Base-by-base conservation (phyloP, 2,113 vertebrate species). In the Myotis brandtii region DNA sequence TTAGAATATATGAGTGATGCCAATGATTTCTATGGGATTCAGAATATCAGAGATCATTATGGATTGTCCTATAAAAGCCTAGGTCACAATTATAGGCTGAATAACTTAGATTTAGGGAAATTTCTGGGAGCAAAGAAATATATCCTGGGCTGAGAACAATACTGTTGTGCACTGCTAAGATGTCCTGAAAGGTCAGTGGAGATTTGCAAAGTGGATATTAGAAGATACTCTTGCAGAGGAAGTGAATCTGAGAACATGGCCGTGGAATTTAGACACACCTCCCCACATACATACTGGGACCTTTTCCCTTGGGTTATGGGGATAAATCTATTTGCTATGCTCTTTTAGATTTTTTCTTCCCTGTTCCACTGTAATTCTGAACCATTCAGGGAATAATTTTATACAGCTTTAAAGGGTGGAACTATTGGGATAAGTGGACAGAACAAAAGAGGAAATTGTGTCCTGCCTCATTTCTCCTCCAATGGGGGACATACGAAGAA, bases 311-410 rank as follows among this genome's bases (percentile, higher is more conserved):
- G 30, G 12, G 11, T 84, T 84, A 82, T n/a, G 5, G 37, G 66
- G 20, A 17, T 64, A 69, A 94, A 94, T 9, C 86, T 77, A 86
- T 86, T 80, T 80, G 25, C 14, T 46, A 80, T 81, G 6, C 27
- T 85, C n/a, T 80, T 87, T 69, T 67, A 94, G 66, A 82, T 75
- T 67, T 69, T 84, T 80, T 64, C 7, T 93, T 80, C 20, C 27
- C 30, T 87, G 70, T 4, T 91, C 30, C 27, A 84, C 21, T 85
- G 9, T 94, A 72, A 91, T 80, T 95, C 50, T 94, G 40, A 90
- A 56, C 18, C 59, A 70, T 40, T 17, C 8, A 72, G 25, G 16
- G 3, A 96, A 88, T 92, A 90, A 75, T 75, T 56, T 18, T 25
- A 59, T 80, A 64, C 3, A 83, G 21, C 9, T 34, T 93, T 96